phyloP scores from a whole-genome alignment of 2,113 vertebrate genomes.

The Tychaedon coryphoeus region DNA sequence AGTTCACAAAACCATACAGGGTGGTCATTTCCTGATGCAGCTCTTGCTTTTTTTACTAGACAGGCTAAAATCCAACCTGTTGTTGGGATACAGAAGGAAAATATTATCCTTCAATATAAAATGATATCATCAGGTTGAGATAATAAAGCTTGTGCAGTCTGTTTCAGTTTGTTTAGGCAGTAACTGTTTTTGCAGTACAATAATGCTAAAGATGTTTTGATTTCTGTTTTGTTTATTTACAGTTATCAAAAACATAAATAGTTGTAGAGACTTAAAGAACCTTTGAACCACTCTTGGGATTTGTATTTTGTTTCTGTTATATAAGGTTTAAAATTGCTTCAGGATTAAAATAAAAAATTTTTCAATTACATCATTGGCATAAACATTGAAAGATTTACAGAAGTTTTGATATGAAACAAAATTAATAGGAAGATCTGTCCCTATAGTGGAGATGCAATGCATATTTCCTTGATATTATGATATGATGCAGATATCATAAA shows the following conservation, averaged over 20 bases:
- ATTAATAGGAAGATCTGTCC: not conserved
- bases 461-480: not conserved
- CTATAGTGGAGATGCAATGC: not conserved
- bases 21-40: not conserved
- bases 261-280: not conserved
- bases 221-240: not conserved
- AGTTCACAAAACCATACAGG: not conserved
- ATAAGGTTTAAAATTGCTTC: not conserved
- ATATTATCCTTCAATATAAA: not conserved
- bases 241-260: not conserved
- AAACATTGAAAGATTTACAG: not conserved
- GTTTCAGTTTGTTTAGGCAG: not conserved
- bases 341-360: not conserved
- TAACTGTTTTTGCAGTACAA: not conserved
- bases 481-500: not conserved
- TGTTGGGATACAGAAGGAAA: not conserved
- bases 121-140: not conserved
- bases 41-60: not conserved
- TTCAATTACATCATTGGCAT: not conserved
- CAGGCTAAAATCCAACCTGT: not conserved
- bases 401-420: not conserved
- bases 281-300: not conserved
- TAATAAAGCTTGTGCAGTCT: not conserved
- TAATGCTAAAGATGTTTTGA: not conserved
- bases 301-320: not conserved